Percentiles rank a stretch among this genome's conserved stretches.
phyloP scores from a whole-genome alignment of 2,113 vertebrate species.

The Merops nubicus region DNA sequence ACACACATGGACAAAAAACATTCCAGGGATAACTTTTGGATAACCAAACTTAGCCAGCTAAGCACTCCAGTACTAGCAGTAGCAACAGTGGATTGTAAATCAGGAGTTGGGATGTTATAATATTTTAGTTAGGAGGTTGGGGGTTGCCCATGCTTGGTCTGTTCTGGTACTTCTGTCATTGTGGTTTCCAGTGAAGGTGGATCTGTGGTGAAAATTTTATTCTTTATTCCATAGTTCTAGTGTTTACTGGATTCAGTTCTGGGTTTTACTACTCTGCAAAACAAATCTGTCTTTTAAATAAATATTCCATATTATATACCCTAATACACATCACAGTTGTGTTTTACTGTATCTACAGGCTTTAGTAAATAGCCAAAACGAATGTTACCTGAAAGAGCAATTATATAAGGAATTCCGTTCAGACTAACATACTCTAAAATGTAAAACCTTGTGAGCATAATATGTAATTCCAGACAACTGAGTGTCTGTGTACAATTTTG shows the following conservation, averaged over 20 bases:
- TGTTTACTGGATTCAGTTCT: neutral
- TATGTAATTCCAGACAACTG: neutral
- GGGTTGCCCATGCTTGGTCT: neutral
- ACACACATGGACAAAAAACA: neutral
- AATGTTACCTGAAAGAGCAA: neutral
- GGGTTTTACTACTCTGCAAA: neutral
- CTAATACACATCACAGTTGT: neutral
- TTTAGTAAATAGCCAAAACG: neutral
- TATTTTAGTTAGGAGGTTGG: neutral
- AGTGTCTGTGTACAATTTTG: neutral
- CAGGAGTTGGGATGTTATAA: neutral
- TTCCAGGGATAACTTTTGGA: neutral
- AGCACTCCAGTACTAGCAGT: neutral
- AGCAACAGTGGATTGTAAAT: neutral
- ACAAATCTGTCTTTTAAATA: neutral
- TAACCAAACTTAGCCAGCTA: neutral
- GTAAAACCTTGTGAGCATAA: neutral
- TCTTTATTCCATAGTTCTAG: neutral
- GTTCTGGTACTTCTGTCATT: neutral
- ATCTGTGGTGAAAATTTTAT: neutral
- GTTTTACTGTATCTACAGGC: neutral
- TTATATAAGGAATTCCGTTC: neutral
- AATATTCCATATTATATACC: neutral
- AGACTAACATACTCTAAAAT: neutral
- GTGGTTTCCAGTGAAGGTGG: neutral